Base-by-base conservation (phyloP, 2,888 invertebrate species). In the Erynnis tages region DNA sequence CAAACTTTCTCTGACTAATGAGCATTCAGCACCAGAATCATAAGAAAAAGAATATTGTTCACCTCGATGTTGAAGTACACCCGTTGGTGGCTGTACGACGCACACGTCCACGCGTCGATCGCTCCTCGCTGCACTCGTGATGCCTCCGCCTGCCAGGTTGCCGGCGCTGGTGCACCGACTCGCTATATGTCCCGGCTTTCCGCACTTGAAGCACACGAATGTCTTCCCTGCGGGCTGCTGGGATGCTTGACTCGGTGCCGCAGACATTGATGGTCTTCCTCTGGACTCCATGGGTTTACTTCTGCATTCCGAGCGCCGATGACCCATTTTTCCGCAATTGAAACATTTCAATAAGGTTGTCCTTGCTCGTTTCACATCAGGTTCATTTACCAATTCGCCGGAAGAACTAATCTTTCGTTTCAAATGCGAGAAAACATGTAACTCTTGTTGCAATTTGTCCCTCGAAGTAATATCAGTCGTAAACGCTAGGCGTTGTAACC, bases 51-150 rank as follows among this genome's bases (percentile, higher is more conserved):
- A 8, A 13, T 43, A 30, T 4, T 13, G 13, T 8, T 50, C 10
- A 58, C 58, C 58, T 27, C 47, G 25, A 35, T 59, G 54, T n/a
- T 46, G 8, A 7, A 57, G 16, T 5, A 25, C 21, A 2, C 55
- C 58, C 5, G 38, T 5, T 0, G 59, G 58, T 2, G 54, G 37
- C 2, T 54, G 14, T 0, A 59, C 17, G 10, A 10, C 35, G 52
- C 58, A 59, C 7, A 56, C 25, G 41, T 58, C 56, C 3, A 58
- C 54, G 2, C 57, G 57, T 11, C 54, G 53, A 30, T 56, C 53
- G 11, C 11, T 23, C 1, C 37, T 6, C 1, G 11, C 8, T 7
- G 23, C 13, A 13, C 14, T 2, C 4, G 8, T 19, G 1, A 16
- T 16, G 27, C 32, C 11, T 17, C 11, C 11, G 43, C 17, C 17